Evolutionary conservation across 1,140 invertebrate genomes (phyloP).

Genomic region (Eubasilissa regina): DNA sequence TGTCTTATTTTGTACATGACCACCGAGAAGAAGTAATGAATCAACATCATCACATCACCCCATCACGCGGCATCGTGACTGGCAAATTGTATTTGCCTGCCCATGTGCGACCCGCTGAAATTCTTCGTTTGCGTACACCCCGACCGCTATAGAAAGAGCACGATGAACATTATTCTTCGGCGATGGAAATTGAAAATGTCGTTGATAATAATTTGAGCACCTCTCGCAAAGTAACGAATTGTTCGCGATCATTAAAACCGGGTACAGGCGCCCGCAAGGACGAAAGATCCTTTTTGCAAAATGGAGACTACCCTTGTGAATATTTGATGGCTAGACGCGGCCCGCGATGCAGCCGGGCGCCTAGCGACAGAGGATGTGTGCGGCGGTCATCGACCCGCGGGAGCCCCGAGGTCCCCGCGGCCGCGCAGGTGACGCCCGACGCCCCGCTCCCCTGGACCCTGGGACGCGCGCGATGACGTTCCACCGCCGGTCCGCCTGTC

Average conservation of each 20-base stretch:
- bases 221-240: too few relatives aligned
- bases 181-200: too few relatives aligned
- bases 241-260: too few relatives aligned
- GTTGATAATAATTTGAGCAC: too few relatives aligned
- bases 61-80: background rate
- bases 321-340: constrained; percentile 30
- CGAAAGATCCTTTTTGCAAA: constrained; percentile 10
- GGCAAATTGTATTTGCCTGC: background rate
- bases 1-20: constrained; percentile 22
- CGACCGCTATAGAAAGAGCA: too few relatives aligned
- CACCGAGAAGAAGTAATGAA: background rate
- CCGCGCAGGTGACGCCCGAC: constrained; percentile 42
- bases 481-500: background rate
- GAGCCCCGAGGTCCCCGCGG: constrained; percentile 39
- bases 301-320: constrained; percentile 21
- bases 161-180: too few relatives aligned
- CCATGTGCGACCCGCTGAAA: background rate
- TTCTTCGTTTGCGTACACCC: background rate
- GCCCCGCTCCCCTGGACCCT: background rate
- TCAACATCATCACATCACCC: constrained; percentile 9
- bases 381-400: constrained; percentile 45
- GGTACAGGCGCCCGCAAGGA: background rate
- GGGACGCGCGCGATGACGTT: background rate
- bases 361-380: constrained; percentile 34
- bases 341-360: constrained; percentile 29